Base-by-base conservation (phyloP, 2,113 vertebrate species). In the Callithrix jacchus region DNA sequence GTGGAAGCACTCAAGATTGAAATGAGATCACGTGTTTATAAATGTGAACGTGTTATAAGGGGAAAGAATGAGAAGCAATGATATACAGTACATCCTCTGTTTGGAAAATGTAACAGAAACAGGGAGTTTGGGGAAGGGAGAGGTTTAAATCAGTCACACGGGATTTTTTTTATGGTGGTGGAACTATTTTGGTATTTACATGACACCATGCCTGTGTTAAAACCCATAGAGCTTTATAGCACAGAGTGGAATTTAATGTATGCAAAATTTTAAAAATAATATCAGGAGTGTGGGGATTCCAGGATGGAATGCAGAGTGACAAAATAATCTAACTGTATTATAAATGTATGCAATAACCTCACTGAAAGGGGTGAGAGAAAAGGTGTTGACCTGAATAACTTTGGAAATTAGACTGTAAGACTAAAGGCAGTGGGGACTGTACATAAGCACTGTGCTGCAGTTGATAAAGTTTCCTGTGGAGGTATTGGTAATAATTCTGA, bases 21-120 rank as follows among this genome's bases (percentile, higher is more conserved):
- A 95, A 66, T 88, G 76, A 92, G 91, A 70, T 90, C 81, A 45
- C 70, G 81, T 83, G 45, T 89, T 88, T 94, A 85, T 92, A 92
- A 90, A 87, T 95, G 21, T 66, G 61, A 91, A 88, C 77, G 27
- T 80, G 21, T 79, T 58, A 5, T 84, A 70, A 89, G 56, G 58
- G 74, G 49, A 95, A 94, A 92, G n/a, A 35, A 94, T 76, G 61
- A 95, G 56, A 89, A 89, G 74, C 73, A 86, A 5, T 70, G 77
- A 86, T 81, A 27, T 37, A 32, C 8, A 71, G 37, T 68, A 61
- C 70, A 52, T 80, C 89, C 42, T 77, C 16, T 91, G 68, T 77
- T 74, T 92, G 85, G 54, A 84, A 94, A 94, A 68, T 70, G 25
- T 71, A 84, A 68, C 45, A 70, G 79, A 71, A 91, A 91, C 3